Evolutionary conservation across 2,888 invertebrate species (phyloP).

Genomic region (Phlogophora meticulosa): DNA sequence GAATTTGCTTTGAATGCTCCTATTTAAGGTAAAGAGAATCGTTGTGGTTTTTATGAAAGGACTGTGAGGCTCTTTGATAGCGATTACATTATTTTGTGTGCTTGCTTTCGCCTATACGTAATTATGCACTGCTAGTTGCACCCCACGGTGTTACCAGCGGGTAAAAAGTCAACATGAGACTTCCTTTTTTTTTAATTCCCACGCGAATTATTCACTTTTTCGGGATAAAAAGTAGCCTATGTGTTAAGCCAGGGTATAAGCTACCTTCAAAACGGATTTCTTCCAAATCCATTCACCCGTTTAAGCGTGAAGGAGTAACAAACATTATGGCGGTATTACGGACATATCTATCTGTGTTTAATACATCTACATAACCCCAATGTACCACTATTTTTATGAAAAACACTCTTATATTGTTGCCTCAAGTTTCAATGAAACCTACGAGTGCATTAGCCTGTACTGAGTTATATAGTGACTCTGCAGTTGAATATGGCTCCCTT

Average conservation of each 20-base stretch:
- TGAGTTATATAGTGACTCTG: conserved; percentile 4
- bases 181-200: too few species aligned
- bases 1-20: conserved; percentile 61
- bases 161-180: too few species aligned
- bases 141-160: too few species aligned
- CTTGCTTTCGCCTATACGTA: neutral
- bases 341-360: neutral
- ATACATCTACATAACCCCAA: neutral
- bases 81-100: neutral
- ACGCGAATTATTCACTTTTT: too few species aligned
- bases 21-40: conserved; percentile 44
- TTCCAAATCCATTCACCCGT: too few species aligned
- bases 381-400: neutral
- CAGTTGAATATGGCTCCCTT: neutral
- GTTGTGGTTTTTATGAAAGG: conserved; percentile 15
- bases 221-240: too few species aligned
- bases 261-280: too few species aligned
- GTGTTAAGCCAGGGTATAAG: too few species aligned
- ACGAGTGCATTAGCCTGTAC: neutral
- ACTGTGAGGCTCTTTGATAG: neutral
- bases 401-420: neutral
- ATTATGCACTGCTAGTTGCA: neutral
- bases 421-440: neutral
- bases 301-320: too few species aligned
- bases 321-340: too few species aligned